These are phyloP conservation scores for Orthosia gracilis DNA, from an alignment of 2,888 invertebrate species.

Conservation along the genomic window DNA sequence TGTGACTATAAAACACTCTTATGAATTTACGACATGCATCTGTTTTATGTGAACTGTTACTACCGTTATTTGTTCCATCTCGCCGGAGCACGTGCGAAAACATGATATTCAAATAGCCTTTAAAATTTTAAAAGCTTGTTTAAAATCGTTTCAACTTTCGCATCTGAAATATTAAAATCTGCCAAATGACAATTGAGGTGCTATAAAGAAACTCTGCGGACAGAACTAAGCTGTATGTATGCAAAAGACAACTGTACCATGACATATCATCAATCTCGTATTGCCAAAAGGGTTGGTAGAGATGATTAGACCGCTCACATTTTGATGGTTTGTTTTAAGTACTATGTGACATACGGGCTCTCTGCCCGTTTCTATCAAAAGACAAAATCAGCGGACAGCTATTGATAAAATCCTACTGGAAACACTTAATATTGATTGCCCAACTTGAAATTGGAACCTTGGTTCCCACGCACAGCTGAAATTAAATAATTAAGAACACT, in stretches of 20 bases:
- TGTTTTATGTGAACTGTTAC: slow-evolving; percentile 31
- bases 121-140: slow-evolving; percentile 32
- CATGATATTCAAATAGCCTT: slow-evolving; percentile 23
- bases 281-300: background rate
- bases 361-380: too few relatives aligned
- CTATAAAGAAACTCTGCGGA: background rate
- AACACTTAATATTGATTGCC: too few relatives aligned
- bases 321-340: background rate
- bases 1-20: slow-evolving; percentile 17
- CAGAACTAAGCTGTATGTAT: background rate
- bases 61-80: slow-evolving; percentile 27
- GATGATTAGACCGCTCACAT: background rate
- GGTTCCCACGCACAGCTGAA: too few relatives aligned
- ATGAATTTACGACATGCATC: slow-evolving; percentile 26
- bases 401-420: too few relatives aligned
- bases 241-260: background rate
- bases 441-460: too few relatives aligned
- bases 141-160: slow-evolving; percentile 11
- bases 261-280: background rate
- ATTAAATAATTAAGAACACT: background rate
- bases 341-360: too few relatives aligned
- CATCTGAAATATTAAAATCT: background rate
- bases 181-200: background rate
- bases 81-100: slow-evolving; percentile 23
- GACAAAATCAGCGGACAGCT: too few relatives aligned